phyloP scores from a whole-genome alignment of 2,113 vertebrate species.

The Triplophysa dalaica region DNA sequence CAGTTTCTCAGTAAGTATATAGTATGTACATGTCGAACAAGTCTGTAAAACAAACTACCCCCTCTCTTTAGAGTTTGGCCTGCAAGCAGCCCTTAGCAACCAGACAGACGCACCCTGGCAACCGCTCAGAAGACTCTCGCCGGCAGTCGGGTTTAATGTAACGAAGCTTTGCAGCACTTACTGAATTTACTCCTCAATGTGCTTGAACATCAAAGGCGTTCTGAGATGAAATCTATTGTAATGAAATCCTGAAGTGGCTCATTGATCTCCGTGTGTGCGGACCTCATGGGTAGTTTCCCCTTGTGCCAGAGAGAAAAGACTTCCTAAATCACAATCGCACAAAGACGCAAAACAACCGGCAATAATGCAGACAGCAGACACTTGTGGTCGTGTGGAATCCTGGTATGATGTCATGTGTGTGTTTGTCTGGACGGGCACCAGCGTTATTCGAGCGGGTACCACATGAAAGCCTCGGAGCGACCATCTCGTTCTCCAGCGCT shows the following conservation, averaged over 20 bases:
- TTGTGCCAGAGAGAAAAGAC: slow-evolving; percentile 24
- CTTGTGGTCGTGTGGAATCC: slow-evolving; percentile 45
- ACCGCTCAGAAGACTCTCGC: not conserved
- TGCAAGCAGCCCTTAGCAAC: not conserved
- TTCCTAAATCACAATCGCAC: slow-evolving; percentile 30
- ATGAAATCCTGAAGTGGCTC: slow-evolving; percentile 32
- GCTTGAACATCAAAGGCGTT: slow-evolving; percentile 19
- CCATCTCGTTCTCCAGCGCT: slow-evolving; percentile 63
- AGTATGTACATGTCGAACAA: no score
- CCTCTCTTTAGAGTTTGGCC: no score
- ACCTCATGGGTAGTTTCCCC: slow-evolving; percentile 33
- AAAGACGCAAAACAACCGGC: slow-evolving; percentile 33
- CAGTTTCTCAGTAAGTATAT: no score
- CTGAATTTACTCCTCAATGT: not conserved
- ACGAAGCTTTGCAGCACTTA: not conserved
- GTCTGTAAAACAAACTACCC: no score
- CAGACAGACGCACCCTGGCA: not conserved
- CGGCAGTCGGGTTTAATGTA: no score
- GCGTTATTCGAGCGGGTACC: slow-evolving; percentile 67
- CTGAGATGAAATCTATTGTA: slow-evolving; percentile 20
- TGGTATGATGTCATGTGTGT: slow-evolving; percentile 46
- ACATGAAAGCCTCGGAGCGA: slow-evolving; percentile 73
- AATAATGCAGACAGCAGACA: slow-evolving; percentile 45
- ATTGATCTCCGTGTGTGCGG: not conserved
- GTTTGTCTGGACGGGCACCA: slow-evolving; percentile 72